Evolutionary conservation across 2,113 vertebrate species (phyloP).

Genomic region (Burhinus bistriatus): DNA sequence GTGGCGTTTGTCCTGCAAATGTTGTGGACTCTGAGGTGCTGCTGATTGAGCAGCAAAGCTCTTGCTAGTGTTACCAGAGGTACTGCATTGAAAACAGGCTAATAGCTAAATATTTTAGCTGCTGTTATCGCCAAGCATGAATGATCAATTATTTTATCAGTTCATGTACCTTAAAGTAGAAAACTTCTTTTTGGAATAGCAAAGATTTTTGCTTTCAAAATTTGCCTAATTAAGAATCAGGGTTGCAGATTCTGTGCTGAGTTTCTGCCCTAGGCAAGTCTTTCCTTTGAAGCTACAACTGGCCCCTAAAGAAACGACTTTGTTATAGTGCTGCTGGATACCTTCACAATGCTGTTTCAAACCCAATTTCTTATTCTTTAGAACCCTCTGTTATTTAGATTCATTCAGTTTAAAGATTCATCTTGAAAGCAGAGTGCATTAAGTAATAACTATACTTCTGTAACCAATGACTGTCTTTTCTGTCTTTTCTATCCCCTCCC

Average conservation of each 20-base stretch:
- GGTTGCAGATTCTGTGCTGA: constrained; percentile 35
- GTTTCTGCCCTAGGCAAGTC: constrained; percentile 53
- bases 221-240: constrained; percentile 55
- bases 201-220: constrained; percentile 44
- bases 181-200: constrained; percentile 4
- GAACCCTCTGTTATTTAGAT: constrained; percentile 66
- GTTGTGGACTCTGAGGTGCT: background rate
- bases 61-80: background rate
- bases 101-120: background rate
- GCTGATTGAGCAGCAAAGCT: background rate
- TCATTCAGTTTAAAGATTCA: constrained; percentile 58
- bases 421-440: constrained; percentile 52
- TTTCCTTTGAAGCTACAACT: constrained; percentile 42
- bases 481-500: background rate
- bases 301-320: constrained; percentile 44
- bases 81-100: background rate
- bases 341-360: constrained; percentile 62
- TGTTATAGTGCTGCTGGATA: constrained; percentile 47
- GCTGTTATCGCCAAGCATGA: background rate
- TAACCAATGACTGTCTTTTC: constrained; percentile 15
- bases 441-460: constrained; percentile 34
- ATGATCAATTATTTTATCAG: background rate
- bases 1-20: background rate
- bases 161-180: background rate
- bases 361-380: constrained; percentile 62